These are phyloP conservation scores for Drosophila baimaii DNA, from an alignment of 1,140 invertebrate genomes.

Conservation along the genomic window DNA sequence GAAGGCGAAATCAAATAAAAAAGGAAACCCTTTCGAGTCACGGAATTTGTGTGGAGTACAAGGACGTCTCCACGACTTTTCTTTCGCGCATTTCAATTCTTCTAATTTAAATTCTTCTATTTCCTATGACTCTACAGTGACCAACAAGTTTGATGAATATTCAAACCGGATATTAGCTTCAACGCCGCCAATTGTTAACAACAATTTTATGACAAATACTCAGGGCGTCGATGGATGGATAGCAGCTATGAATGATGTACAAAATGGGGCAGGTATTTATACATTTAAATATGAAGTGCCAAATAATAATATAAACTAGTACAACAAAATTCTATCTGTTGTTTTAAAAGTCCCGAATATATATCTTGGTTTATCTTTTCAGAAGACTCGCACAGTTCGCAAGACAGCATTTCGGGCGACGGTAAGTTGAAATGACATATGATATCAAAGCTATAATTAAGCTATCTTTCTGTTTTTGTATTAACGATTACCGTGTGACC, in stretches of 20 bases:
- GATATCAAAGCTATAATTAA: too few relatives aligned
- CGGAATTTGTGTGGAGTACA: constrained; percentile 32
- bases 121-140: constrained; percentile 31
- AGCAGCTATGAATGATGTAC: constrained; percentile 62
- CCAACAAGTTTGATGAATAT: constrained; percentile 66
- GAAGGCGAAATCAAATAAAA: constrained; percentile 44
- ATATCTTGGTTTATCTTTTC: constrained; percentile 9
- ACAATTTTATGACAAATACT: constrained; percentile 62
- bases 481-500: constrained; percentile 15
- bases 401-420: constrained; percentile 79
- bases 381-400: constrained; percentile 82
- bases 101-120: constrained; percentile 2
- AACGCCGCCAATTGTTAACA: constrained; percentile 31
- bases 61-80: constrained; percentile 26
- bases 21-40: constrained; percentile 44
- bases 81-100: background rate
- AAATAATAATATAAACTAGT: background rate
- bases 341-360: background rate
- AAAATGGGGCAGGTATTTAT: constrained; percentile 61
- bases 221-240: constrained; percentile 73
- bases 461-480: background rate
- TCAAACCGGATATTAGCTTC: constrained; percentile 43
- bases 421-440: constrained; percentile 69
- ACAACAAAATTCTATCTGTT: background rate
- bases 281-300: background rate